phyloP scores from a whole-genome alignment of 2,797 vertebrate genomes.

The Buceros bicornis region DNA sequence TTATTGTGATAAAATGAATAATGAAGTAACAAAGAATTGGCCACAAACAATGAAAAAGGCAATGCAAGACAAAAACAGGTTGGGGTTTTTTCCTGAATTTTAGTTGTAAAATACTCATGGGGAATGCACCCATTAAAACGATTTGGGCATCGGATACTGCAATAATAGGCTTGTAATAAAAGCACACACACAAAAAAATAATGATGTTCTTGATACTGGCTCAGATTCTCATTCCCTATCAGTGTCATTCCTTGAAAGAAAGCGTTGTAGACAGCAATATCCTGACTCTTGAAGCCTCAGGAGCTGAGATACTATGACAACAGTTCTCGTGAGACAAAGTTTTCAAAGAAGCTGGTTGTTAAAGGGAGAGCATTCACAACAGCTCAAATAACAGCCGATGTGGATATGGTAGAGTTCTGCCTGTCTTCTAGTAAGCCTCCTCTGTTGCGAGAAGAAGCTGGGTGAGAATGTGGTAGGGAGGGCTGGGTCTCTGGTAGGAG shows the following conservation, averaged over 20 bases:
- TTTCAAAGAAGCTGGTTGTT: neutral
- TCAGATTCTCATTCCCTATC: neutral
- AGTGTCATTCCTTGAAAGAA: neutral
- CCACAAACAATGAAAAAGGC: neutral
- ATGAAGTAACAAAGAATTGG: neutral
- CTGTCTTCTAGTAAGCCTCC: neutral
- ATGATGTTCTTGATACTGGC: neutral
- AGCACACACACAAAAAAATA: neutral
- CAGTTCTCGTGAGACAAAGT: neutral
- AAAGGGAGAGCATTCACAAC: neutral
- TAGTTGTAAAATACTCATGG: neutral
- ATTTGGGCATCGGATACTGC: neutral
- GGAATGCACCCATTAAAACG: neutral
- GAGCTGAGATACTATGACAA: neutral
- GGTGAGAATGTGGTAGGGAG: neutral
- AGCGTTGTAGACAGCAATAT: neutral
- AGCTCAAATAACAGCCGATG: neutral
- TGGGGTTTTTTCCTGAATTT: neutral
- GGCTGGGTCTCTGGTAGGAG: neutral
- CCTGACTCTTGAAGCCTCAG: neutral
- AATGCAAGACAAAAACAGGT: neutral
- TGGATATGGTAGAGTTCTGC: neutral
- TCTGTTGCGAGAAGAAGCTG: neutral
- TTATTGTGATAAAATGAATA: neutral
- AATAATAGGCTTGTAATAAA: neutral